Evolutionary conservation across 1,140 invertebrate genomes (phyloP), one percentile per base, ranked within the genome.

Genomic region (Calliphora vicina): DNA sequence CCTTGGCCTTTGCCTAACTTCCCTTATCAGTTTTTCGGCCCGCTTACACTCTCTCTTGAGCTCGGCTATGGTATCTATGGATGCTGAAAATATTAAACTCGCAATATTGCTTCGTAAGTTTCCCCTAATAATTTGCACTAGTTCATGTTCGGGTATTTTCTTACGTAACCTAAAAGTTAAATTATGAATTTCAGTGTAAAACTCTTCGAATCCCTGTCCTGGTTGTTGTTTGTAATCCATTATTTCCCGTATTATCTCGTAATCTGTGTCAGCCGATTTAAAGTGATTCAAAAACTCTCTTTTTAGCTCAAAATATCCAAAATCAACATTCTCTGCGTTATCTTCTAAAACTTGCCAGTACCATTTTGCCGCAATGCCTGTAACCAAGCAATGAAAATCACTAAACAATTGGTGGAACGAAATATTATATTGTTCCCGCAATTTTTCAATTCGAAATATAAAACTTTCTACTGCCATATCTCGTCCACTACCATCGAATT

Each of bases 211-310:
- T n/a, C 8, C 10, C 3, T 78, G n/a, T 15, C 15, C n/a, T 17
- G 74, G 74, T 20, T 78, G 74, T 20, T 42, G 27, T 35, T 78
- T 76, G 10, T 23, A 13, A 10, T 80, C 78, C 35, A 80, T 43
- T 9, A 80, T 45, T 23, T 80, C 78, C 12, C 45, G 42, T 43
- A 50, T 80, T 23, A 80, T 50, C 10, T 43, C 43, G 23, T 45
- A 80, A 26, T 80, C 78, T 8, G 35, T 80, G 17, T 80, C 35
- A 2, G 35, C 43, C n/a, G 78, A 23, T 50, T 57, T 23, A 80
- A 45, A 80, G n/a, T 80, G 78, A 10, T n/a, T 25, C 35, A 80
- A 50, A 12, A 80, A 25, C 20, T 80, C 78, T 80, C 13, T n/a
- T 50, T 80, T 80, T 8, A 80, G 23, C 3, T 9, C 13, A 57